These are phyloP conservation scores for Rhynchomys soricoides DNA, from an alignment of 2,113 vertebrate genomes.

Conservation along the genomic window DNA sequence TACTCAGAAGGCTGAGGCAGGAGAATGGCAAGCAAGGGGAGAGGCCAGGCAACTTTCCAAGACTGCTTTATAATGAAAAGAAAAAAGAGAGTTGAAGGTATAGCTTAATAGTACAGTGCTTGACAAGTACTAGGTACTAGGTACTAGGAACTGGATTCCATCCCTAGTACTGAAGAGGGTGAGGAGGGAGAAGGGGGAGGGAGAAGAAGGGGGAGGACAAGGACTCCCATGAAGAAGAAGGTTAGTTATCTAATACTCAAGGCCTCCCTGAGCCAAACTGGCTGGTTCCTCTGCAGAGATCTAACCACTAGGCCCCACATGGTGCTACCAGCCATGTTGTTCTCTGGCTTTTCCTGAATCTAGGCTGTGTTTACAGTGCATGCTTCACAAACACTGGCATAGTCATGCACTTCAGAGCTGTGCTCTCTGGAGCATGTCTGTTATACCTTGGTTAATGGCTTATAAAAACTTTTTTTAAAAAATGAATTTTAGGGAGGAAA, in stretches of 20 bases:
- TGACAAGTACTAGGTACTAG: too few species aligned
- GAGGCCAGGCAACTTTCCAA: neutral
- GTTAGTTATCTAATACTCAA: fast-evolving
- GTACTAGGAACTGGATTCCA: neutral
- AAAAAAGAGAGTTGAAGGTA: neutral
- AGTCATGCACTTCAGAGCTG: neutral
- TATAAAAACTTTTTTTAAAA: neutral
- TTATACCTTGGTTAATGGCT: neutral
- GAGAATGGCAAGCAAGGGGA: neutral
- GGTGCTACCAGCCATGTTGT: too few species aligned
- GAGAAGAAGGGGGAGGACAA: neutral
- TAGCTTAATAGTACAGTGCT: too few species aligned
- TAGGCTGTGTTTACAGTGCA: neutral
- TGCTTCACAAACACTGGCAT: neutral
- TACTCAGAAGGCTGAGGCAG: neutral
- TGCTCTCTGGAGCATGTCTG: fast-evolving
- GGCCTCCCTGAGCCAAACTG: fast-evolving
- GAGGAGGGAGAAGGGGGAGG: too few species aligned
- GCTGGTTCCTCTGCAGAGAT: too few species aligned
- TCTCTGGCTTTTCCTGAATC: fast-evolving
- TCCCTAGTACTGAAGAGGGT: neutral
- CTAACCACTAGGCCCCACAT: fast-evolving
- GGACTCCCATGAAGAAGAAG: neutral
- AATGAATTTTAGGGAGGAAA: neutral
- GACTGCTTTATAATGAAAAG: too few species aligned